A percentile compares a stretch with the other conserved stretches of the same genome.
Conservation (phyloP, 2,113 vertebrate genomes). For the Oreotragus oreotragus region DNA sequence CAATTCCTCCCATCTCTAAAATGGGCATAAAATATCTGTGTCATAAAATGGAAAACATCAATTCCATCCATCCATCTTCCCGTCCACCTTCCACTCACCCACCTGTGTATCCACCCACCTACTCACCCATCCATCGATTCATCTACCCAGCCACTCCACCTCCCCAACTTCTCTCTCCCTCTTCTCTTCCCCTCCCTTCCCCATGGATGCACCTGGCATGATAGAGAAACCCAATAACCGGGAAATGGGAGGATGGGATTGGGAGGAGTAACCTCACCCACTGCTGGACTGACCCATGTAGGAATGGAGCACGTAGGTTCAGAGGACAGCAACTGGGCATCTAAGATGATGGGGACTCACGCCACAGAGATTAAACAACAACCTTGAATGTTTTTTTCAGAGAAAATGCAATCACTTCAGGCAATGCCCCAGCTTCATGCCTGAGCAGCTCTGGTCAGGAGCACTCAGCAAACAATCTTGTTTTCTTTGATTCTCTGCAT, state of each 20-base stretch:
- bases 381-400: conserved; percentile 43
- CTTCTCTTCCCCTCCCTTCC: too few relatives aligned
- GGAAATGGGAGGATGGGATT: background rate
- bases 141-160: background rate
- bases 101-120: background rate
- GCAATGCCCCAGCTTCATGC: conserved; percentile 29
- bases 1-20: background rate
- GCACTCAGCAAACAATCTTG: background rate
- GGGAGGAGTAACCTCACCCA: background rate
- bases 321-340: background rate
- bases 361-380: conserved; percentile 1
- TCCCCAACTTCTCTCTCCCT: too few relatives aligned
- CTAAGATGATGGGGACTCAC: background rate
- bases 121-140: background rate
- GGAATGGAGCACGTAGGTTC: background rate
- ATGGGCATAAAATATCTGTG: background rate
- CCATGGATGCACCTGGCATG: background rate
- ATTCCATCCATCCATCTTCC: background rate
- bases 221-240: background rate
- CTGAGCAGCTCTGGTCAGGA: conserved; percentile 29
- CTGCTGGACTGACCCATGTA: rapidly evolving
- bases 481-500: conserved; percentile 56
- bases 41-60: background rate
- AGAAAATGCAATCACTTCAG: conserved; percentile 47
- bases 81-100: background rate